phyloP scores from a whole-genome alignment of 2,888 invertebrate genomes.

The Cerceris ruficornis region DNA sequence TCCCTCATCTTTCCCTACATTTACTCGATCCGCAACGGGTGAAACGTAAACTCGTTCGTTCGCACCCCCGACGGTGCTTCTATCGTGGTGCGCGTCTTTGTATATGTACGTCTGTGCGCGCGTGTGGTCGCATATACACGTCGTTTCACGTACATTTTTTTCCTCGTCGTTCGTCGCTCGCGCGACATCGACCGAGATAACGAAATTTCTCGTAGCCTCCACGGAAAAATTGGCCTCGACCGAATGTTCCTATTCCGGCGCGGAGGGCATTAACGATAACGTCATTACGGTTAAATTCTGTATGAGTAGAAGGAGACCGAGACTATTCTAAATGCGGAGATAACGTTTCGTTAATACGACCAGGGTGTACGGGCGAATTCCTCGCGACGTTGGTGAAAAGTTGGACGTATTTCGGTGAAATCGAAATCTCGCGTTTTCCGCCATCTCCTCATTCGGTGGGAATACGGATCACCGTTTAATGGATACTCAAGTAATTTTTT shows the following conservation, averaged over 20 bases:
- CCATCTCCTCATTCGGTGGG: no score
- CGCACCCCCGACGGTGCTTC: slow-evolving; percentile 53
- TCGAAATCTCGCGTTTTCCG: no score
- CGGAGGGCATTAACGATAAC: slow-evolving; percentile 51
- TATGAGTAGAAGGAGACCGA: slow-evolving; percentile 1
- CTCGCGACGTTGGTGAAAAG: not conserved
- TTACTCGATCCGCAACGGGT: slow-evolving; percentile 74
- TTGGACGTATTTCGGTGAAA: no score
- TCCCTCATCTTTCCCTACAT: slow-evolving; percentile 77
- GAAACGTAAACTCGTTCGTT: slow-evolving; percentile 75
- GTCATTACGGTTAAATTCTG: slow-evolving; percentile 45
- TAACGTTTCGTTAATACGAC: slow-evolving; percentile 16
- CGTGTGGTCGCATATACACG: slow-evolving; percentile 4
- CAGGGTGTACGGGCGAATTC: not conserved
- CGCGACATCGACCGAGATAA: slow-evolving; percentile 67
- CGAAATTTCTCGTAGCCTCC: slow-evolving; percentile 59
- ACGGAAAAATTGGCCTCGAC: slow-evolving; percentile 51
- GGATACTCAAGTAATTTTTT: no score
- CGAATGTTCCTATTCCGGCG: slow-evolving; percentile 34
- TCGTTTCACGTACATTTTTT: slow-evolving; percentile 35
- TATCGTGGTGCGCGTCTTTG: slow-evolving; percentile 1
- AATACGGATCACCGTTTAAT: no score
- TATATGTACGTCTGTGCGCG: not conserved
- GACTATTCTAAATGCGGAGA: slow-evolving; percentile 29
- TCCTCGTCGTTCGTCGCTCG: slow-evolving; percentile 52